A percentile compares a stretch with the other conserved stretches of the same genome.
These are phyloP conservation scores for Acholoe squamosa DNA, from an alignment of 2,888 invertebrate species.

Conservation along the genomic window DNA sequence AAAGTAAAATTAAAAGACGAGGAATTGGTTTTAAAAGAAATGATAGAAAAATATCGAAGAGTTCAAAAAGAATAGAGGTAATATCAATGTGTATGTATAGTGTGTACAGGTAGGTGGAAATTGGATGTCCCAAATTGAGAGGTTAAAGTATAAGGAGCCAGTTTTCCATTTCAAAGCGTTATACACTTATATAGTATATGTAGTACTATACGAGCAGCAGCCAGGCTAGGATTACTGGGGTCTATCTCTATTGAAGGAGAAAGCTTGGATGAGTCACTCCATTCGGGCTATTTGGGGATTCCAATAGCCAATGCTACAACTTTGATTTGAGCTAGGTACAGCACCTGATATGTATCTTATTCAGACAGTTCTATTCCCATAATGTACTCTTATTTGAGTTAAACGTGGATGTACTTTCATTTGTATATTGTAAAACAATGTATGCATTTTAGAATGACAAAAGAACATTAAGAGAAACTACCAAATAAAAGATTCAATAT, in stretches of 20 bases:
- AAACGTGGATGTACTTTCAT: no score
- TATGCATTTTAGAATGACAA: no score
- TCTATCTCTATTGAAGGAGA: not conserved
- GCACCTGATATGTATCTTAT: not conserved
- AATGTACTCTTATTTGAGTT: no score
- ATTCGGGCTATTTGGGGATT: not conserved
- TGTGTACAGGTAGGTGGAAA: not conserved
- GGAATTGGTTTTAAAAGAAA: no score
- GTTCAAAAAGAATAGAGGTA: no score
- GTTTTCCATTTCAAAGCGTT: not conserved
- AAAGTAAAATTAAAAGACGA: no score
- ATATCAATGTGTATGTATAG: not conserved
- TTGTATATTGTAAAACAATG: no score
- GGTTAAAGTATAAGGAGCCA: not conserved
- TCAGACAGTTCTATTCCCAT: no score
- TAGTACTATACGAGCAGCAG: not conserved
- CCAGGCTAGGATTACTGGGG: not conserved
- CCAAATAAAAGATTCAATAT: no score
- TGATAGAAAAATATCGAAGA: no score
- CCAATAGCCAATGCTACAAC: not conserved
- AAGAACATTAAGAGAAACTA: no score
- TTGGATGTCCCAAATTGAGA: slow-evolving; percentile 30
- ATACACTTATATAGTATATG: no score
- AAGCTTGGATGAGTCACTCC: slow-evolving; percentile 3
- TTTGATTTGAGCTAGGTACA: not conserved